These are phyloP conservation scores for Diadema setosum DNA, from an alignment of 35 echinoderm and acorn worm genomes.

Conservation along the genomic window DNA sequence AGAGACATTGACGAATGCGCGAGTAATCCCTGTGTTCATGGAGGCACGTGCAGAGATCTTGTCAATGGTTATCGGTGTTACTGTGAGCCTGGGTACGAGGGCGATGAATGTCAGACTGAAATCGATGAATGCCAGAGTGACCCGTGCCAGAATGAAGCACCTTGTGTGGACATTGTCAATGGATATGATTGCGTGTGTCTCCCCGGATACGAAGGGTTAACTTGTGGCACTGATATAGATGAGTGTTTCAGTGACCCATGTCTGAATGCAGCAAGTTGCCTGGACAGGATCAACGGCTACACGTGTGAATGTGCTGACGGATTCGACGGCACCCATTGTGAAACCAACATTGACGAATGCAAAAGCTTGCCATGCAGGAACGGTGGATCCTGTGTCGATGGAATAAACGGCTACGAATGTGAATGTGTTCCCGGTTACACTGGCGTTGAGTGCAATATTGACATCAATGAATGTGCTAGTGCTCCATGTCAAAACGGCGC, in stretches of 20 bases:
- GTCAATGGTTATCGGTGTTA: constrained; percentile 39
- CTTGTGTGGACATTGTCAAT: constrained; percentile 39
- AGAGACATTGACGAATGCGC: constrained; percentile 37
- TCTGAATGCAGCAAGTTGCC: constrained; percentile 12
- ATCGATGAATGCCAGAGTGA: constrained; percentile 17
- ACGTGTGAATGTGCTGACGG: constrained; percentile 15
- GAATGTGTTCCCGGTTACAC: constrained; percentile 23
- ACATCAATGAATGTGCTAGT: constrained; percentile 61
- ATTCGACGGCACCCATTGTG: constrained; percentile 28
- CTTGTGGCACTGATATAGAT: constrained; percentile 26
- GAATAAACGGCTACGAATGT: constrained; percentile 35
- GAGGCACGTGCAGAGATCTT: constrained; percentile 40
- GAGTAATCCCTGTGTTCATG: constrained; percentile 21
- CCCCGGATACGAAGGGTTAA: constrained; percentile 14
- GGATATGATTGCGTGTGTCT: constrained; percentile 41
- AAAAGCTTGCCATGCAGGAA: constrained; percentile 32
- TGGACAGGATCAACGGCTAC: constrained; percentile 34
- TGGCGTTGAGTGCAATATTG: constrained; percentile 12
- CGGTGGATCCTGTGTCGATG: constrained; percentile 35
- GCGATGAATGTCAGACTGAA: background rate
- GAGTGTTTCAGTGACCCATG: constrained; percentile 44
- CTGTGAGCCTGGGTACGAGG: constrained; percentile 2
- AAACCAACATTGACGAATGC: constrained; percentile 64
- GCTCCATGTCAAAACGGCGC: constrained; percentile 60
- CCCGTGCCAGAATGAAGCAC: constrained; percentile 30